phyloP scores from a whole-genome alignment of 2,797 vertebrate species.

The Acomys russatus region DNA sequence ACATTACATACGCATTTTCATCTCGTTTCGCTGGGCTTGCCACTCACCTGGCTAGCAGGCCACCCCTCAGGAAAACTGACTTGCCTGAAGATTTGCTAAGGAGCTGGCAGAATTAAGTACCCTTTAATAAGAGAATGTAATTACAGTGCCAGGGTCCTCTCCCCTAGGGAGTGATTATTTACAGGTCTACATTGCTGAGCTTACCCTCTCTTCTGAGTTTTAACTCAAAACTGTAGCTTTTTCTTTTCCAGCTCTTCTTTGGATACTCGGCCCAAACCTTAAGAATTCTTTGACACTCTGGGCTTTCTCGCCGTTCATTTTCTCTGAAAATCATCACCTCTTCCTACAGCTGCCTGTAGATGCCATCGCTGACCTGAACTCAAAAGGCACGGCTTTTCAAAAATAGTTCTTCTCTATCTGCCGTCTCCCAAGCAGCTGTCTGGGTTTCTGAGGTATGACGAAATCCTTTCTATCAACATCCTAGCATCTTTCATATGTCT shows the following conservation, averaged over 20 bases:
- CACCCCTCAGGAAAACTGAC: neutral
- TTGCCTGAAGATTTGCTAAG: neutral
- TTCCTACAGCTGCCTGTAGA: neutral
- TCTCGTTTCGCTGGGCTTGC: neutral
- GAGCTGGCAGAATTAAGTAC: neutral
- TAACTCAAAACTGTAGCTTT: neutral
- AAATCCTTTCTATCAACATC: neutral
- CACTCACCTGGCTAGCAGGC: neutral
- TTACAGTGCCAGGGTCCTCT: no score
- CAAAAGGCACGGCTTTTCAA: neutral
- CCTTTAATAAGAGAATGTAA: neutral
- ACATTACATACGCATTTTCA: neutral
- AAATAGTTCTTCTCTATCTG: neutral
- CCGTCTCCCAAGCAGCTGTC: neutral
- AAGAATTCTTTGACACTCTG: neutral
- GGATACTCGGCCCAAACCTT: neutral
- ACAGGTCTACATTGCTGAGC: neutral
- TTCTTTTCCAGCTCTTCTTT: neutral
- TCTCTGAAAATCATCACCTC: neutral
- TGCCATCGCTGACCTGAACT: neutral
- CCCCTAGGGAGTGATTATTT: accelerated
- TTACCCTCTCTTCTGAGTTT: neutral
- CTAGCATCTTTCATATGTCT: neutral
- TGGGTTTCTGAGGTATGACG: neutral
- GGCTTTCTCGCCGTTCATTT: neutral